These are phyloP conservation scores for Bugula neritina DNA, from an alignment of 2,888 invertebrate species.

Conservation along the genomic window DNA sequence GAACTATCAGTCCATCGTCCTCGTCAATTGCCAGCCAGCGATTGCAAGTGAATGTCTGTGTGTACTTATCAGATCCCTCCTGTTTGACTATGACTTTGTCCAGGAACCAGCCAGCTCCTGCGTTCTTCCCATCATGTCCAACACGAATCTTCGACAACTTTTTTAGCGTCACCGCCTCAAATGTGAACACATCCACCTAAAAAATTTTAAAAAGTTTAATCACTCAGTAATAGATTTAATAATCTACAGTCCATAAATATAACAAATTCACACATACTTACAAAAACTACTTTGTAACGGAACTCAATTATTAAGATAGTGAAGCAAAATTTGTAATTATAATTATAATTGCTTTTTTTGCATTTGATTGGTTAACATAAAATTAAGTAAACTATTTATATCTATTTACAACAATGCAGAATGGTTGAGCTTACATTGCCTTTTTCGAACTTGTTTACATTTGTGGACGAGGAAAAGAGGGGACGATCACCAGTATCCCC, in stretches of 20 bases:
- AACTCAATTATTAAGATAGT: too few species aligned
- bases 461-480: slow-evolving; percentile 42
- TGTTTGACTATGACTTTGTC: slow-evolving; percentile 47
- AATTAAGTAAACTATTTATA: too few species aligned
- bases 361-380: too few species aligned
- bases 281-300: too few species aligned
- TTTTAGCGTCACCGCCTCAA: slow-evolving; percentile 52
- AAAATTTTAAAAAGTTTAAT: slow-evolving; percentile 8
- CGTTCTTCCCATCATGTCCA: slow-evolving; percentile 50
- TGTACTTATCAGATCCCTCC: slow-evolving; percentile 37
- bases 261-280: too few species aligned
- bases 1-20: slow-evolving; percentile 52
- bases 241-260: too few species aligned
- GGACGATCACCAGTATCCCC: slow-evolving; percentile 51
- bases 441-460: slow-evolving; percentile 51
- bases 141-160: slow-evolving; percentile 49
- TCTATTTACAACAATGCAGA: neutral
- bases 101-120: slow-evolving; percentile 51
- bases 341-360: too few species aligned
- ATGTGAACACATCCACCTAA: slow-evolving; percentile 50
- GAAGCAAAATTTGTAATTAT: too few species aligned
- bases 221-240: too few species aligned
- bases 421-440: slow-evolving; percentile 42
- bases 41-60: slow-evolving; percentile 43
- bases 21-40: slow-evolving; percentile 53